phyloP scores from a whole-genome alignment of 2,797 vertebrate species.

The Notolabrus celidotus region DNA sequence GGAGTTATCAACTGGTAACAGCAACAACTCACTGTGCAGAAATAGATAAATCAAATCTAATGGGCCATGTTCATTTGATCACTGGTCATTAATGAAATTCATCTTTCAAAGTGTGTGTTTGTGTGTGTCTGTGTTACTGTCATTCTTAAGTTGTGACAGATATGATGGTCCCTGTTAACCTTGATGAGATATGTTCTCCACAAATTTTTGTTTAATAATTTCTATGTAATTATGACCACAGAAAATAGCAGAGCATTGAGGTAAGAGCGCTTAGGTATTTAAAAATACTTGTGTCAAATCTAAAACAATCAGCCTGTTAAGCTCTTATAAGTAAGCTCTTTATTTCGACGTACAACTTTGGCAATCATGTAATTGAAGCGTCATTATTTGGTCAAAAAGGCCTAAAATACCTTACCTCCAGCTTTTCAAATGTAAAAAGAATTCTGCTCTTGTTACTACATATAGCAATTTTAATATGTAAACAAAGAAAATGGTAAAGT shows the following conservation, averaged over 20 bases:
- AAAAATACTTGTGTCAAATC: no score
- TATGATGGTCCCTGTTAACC: slow-evolving; percentile 3
- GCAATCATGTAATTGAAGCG: neutral
- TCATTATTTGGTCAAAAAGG: neutral
- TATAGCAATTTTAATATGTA: neutral
- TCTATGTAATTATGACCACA: neutral
- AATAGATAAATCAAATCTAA: slow-evolving; percentile 70
- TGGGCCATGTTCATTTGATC: slow-evolving; percentile 68
- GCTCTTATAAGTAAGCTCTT: no score
- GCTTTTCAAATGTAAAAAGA: neutral
- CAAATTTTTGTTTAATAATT: slow-evolving; percentile 4
- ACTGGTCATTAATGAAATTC: slow-evolving; percentile 26
- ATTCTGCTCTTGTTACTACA: no score
- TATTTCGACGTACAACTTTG: no score
- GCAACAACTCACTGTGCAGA: slow-evolving; percentile 49
- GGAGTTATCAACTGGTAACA: slow-evolving; percentile 72
- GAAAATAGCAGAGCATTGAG: neutral
- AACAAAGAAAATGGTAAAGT: neutral
- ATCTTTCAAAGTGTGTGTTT: slow-evolving; percentile 54
- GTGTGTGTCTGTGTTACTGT: slow-evolving; percentile 4
- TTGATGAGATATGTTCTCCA: slow-evolving; percentile 19
- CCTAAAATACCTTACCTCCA: neutral
- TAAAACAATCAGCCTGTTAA: no score
- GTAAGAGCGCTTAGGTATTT: no score
- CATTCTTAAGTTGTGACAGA: neutral